Evolutionary conservation across 2,797 vertebrate species (phyloP), one percentile per base, ranked within the genome.

Genomic region (Graptemys geographica): DNA sequence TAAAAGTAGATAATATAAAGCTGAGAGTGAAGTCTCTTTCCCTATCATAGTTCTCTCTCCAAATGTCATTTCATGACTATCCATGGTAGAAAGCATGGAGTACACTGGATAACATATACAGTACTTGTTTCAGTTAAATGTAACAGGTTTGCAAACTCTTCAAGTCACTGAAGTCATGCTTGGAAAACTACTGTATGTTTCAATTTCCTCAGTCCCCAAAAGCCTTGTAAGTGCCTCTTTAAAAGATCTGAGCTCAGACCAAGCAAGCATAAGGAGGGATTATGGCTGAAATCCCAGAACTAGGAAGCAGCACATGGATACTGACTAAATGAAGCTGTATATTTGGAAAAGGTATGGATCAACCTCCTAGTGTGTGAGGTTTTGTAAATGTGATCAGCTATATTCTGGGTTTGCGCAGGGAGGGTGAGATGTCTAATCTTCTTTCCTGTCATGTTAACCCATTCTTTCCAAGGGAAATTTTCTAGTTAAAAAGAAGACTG

Each of bases 171-270:
- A 65, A 78, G 37, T 74, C 0, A 0, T 90, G 16, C 51, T 79
- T 91, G 57, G 96, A 96, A 97, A 96, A 95, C 86, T 94, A 93
- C 91, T 18, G 53, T 31, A 4, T 87, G 25, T 27, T 84, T 79
- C 47, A 41, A 85, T 96, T 94, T 65, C 21, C 72, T 87, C 87
- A 84, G 78, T 84, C 51, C 86, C 95, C 51, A 47, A 83, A 95
- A 83, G 25, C 78, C 79, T 89, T 92, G 41, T n/a, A 44, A 90
- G 91, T 11, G 19, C 4, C 82, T 88, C 91, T 93, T 79, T 85
- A 65, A 83, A 90, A 55, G 74, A 88, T 92, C 90, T 93, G 49
- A 41, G 85, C 65, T 84, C 89, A 76, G 31, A 74, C 72, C 51
- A 91, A 4, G 23, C n/a, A 92, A 78, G 87, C 87, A 78, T 49